Evolutionary conservation across 2,888 invertebrate species (phyloP), one percentile per base, ranked within the genome.

Genomic region (Rotaria macrura): DNA sequence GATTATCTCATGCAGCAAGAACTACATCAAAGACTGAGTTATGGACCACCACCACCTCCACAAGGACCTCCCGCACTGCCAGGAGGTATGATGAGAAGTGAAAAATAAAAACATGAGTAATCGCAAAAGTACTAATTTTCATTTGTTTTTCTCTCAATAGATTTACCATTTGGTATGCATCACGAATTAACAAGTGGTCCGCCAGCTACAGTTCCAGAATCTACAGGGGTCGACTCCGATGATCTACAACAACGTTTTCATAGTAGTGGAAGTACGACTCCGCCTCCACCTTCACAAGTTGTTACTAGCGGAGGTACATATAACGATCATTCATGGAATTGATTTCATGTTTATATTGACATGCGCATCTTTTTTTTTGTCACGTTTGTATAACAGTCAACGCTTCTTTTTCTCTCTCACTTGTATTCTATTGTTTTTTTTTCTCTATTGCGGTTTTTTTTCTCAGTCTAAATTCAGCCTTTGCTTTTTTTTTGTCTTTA

Each of bases 191-290:
- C 55, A 9, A 29, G 29, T 57, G 55, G 55, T 12, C 55, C 55
- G 14, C 55, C 55, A 57, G 55, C 55, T 14, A 57, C 55, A 12
- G 55, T 57, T 14, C 55, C 55, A 29, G 55, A 57, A 29, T 57
- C 55, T 1, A 57, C 55, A 14, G 29, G 55, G 14, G n/a, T 57
- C 6, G 55, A 57, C 29, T 29, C 55, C 55, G 55, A 57, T 57
- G 55, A 57, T 57, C 55, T 57, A 57, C 55, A 57, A 57, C 55
- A 57, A 57, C 55, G 55, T 57, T 57, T 57, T 57, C 55, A 57
- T 57, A 57, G 55, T 57, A 29, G n/a, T 29, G 55, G 55, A 57
- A 57, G 55, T 57, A 57, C 55, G 29, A 57, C 55, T 12, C 55
- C 55, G 29, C 55, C 55, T 1, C 55, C 55, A 14, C 55, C 55